A percentile compares a stretch with the other conserved stretches of the same genome.
Evolutionary conservation across 2,797 vertebrate genomes (phyloP).

Genomic region (Anguilla obscura): DNA sequence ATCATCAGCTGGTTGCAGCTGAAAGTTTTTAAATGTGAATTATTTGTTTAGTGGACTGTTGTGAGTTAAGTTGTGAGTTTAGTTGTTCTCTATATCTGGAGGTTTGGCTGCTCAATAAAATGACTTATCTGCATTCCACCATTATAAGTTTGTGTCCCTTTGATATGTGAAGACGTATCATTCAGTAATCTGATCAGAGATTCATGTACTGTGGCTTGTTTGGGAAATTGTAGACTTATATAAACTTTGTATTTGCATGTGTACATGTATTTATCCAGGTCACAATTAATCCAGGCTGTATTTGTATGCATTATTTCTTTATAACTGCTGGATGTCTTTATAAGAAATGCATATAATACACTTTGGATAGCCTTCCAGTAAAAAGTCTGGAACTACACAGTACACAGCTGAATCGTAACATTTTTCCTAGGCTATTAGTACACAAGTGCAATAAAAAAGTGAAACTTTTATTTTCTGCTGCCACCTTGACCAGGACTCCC

Average conservation of each 20-base stretch:
- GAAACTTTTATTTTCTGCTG: too few species aligned
- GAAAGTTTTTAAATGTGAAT: neutral
- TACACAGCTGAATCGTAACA: neutral
- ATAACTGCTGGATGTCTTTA: neutral
- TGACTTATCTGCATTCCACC: neutral
- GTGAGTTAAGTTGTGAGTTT: neutral
- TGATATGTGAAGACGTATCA: neutral
- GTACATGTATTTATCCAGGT: too few species aligned
- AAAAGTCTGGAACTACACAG: neutral
- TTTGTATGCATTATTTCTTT: neutral
- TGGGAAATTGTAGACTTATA: too few species aligned
- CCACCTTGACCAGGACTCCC: too few species aligned
- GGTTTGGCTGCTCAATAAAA: neutral
- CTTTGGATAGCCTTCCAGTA: too few species aligned
- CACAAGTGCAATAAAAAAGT: neutral
- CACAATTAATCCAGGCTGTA: neutral
- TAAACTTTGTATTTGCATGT: too few species aligned
- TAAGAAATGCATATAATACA: too few species aligned
- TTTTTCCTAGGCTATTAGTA: neutral
- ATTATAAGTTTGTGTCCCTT: neutral
- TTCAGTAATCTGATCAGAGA: too few species aligned
- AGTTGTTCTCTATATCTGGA: neutral
- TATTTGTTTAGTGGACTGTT: neutral
- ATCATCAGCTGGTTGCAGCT: neutral
- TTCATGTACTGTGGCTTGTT: too few species aligned